Evolutionary conservation across 2,113 vertebrate species (phyloP).

Genomic region (Coracopsis vasa): DNA sequence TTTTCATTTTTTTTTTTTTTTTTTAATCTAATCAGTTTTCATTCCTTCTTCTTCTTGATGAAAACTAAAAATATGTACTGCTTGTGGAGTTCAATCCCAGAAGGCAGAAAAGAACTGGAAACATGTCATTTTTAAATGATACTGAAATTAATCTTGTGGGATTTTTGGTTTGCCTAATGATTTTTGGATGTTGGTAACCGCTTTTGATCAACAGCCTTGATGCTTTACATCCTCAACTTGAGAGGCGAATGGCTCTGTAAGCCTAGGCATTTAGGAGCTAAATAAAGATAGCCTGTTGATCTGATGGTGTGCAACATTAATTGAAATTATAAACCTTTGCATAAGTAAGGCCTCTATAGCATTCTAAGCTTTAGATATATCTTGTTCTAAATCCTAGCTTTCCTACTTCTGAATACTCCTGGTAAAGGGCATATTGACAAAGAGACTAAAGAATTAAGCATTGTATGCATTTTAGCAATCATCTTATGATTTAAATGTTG

Average conservation of each 20-base stretch:
- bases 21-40: not conserved
- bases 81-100: not conserved
- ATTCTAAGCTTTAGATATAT: not conserved
- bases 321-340: not conserved
- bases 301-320: not conserved
- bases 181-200: not conserved
- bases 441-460: not conserved
- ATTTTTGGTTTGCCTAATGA: not conserved
- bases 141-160: not conserved
- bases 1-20: not conserved
- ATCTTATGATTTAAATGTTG: not conserved
- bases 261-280: not conserved
- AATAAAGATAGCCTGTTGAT: not conserved
- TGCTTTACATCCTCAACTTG: not conserved
- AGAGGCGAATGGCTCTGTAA: not conserved
- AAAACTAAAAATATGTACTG: not conserved
- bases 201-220: not conserved
- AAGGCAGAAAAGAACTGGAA: not conserved
- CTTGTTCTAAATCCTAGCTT: not conserved
- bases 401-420: not conserved
- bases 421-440: not conserved
- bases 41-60: not conserved
- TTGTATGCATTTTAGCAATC: not conserved
- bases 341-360: not conserved
- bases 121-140: not conserved